Base-by-base conservation (phyloP, 2,888 invertebrate genomes). In the Amphipyra berbera region DNA sequence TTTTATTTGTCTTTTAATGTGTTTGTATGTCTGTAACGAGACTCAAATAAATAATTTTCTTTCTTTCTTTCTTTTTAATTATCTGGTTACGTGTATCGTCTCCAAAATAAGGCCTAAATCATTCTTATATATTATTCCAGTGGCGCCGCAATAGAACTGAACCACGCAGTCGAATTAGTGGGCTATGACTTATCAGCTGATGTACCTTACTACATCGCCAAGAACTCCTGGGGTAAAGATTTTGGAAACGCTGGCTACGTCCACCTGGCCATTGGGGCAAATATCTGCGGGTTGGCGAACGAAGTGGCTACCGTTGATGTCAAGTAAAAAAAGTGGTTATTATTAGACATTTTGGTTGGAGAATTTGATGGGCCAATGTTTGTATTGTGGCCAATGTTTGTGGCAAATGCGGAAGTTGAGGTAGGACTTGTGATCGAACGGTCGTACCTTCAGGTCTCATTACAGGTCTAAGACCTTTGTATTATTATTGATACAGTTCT, bases 131-230 rank as follows among this genome's bases (percentile, higher is more conserved):
- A 21, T 12, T 15, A 44, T 88, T 88, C 2, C 83, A 95, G 96
- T 57, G 95, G 96, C 2, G 87, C 93, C 0, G 87, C 95, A 0
- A 55, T 82, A 0, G 95, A 95, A 42, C 88, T 97, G n/a, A 98
- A 98, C 88, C 98, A 98, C 83, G 98, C 98, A 0, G 97, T 98
- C 0, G 96, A 97, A 86, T 94, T 98, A 53, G 97, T 98, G 0
- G 98, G 98, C 0, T 98, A 98, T 86, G 97, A 98, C 83, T 89
- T 96, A 15, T 96, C 96, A 6, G 96, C 96, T 5, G 92, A 95
- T 1, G 96, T 97, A 13, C 98, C 98, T 0, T 96, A 96, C 90
- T 98, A 98, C 87, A 97, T 98, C 50, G 97, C 97, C 0, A 96
- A 97, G 79, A 98, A 98, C 91, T 98, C 98, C 0, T 98, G 98